A percentile compares a stretch with the other conserved stretches of the same genome.
Conservation (phyloP, 2,113 vertebrate species). For the Phodopus roborovskii region DNA sequence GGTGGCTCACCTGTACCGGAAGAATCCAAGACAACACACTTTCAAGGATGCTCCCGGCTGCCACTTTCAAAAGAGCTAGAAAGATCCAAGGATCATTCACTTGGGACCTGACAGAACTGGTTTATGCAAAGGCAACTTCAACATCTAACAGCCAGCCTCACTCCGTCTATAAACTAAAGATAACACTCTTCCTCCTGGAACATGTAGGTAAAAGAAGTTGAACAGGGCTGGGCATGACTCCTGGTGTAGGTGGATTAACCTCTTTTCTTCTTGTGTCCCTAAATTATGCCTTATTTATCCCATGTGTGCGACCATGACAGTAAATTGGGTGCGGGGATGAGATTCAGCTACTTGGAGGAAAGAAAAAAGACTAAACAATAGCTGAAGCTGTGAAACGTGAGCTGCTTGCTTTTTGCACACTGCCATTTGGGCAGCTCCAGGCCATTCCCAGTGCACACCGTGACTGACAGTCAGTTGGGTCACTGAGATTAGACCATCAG, state of each 20-base stretch:
- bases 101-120: not conserved
- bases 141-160: not conserved
- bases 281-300: not conserved
- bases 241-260: not conserved
- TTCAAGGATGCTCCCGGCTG: not conserved
- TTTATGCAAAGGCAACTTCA: not conserved
- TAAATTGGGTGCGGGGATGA: not conserved
- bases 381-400: not conserved
- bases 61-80: not conserved
- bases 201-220: not conserved
- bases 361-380: not conserved
- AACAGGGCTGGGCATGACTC: not conserved
- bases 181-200: not conserved
- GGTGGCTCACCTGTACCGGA: not conserved
- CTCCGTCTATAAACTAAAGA: not conserved
- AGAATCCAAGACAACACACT: not conserved
- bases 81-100: conserved; percentile 5
- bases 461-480: not conserved
- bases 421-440: not conserved
- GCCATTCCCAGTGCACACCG: not conserved
- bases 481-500: not conserved
- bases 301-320: not conserved
- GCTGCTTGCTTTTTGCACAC: not conserved
- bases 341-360: not conserved
- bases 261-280: not conserved